phyloP scores from a whole-genome alignment of 2,888 invertebrate genomes.

The Eulithis testata region DNA sequence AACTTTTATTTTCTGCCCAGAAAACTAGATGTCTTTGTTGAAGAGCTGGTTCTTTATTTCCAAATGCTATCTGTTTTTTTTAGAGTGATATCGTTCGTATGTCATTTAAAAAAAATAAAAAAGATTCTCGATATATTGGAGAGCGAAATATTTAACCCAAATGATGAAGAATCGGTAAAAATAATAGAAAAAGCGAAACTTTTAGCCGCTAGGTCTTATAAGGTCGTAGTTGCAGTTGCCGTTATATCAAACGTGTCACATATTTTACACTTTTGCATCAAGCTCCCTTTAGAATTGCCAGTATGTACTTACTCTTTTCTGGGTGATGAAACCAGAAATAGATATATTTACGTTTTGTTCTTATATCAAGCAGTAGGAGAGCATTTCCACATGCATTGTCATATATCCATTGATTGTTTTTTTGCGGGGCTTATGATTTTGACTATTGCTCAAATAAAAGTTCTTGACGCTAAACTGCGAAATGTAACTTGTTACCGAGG shows the following conservation, averaged over 20 bases:
- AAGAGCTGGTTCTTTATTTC: slow-evolving; percentile 64
- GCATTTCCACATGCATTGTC: slow-evolving; percentile 56
- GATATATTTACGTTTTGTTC: slow-evolving; percentile 57
- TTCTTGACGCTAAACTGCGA: slow-evolving; percentile 59
- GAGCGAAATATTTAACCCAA: slow-evolving; percentile 58
- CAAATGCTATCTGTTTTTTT: slow-evolving; percentile 52
- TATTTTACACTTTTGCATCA: slow-evolving; percentile 50
- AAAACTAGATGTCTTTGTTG: slow-evolving; percentile 57
- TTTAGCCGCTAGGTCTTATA: slow-evolving; percentile 57
- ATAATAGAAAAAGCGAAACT: slow-evolving; percentile 55
- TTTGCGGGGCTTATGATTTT: slow-evolving; percentile 62
- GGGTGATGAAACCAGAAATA: slow-evolving; percentile 47
- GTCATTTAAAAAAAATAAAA: slow-evolving; percentile 50
- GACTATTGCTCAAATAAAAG: slow-evolving; percentile 62
- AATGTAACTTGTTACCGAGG: slow-evolving; percentile 45
- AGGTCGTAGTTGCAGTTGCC: slow-evolving; percentile 50
- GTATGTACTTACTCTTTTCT: slow-evolving; percentile 61
- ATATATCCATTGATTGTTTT: slow-evolving; percentile 62
- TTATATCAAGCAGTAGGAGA: slow-evolving; percentile 63
- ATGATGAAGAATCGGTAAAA: slow-evolving; percentile 43
- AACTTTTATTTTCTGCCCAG: slow-evolving; percentile 60
- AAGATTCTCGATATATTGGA: slow-evolving; percentile 54
- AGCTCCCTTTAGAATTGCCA: slow-evolving; percentile 50
- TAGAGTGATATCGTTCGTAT: slow-evolving; percentile 58
- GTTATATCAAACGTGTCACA: slow-evolving; percentile 49